phyloP scores from a whole-genome alignment of 2,888 invertebrate species.

The Synanthedon tipuliformis region DNA sequence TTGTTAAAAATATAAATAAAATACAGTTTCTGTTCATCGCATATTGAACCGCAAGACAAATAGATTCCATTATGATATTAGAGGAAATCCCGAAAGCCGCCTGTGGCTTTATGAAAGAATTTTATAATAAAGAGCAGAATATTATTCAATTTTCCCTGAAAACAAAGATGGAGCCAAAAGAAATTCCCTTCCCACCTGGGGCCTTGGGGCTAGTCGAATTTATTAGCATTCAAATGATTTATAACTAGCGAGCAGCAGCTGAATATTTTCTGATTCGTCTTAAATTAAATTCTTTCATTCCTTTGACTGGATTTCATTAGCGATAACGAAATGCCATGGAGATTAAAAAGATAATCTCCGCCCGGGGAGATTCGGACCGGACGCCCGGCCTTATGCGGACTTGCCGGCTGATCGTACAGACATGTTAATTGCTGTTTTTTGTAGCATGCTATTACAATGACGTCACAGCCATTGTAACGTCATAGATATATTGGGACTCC shows the following conservation, averaged over 20 bases:
- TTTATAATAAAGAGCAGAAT: slow-evolving; percentile 62
- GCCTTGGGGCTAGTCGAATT: slow-evolving; percentile 59
- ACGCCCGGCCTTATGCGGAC: not conserved
- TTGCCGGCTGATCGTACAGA: not conserved
- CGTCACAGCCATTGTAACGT: too few relatives aligned
- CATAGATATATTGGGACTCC: too few relatives aligned
- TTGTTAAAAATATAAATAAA: slow-evolving; percentile 5
- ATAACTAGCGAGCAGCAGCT: slow-evolving; percentile 67
- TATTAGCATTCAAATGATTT: slow-evolving; percentile 71
- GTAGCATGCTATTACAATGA: too few relatives aligned
- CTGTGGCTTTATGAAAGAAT: slow-evolving; percentile 60
- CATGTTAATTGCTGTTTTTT: too few relatives aligned
- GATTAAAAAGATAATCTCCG: slow-evolving; percentile 60
- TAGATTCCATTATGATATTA: slow-evolving; percentile 61
- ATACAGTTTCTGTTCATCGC: slow-evolving; percentile 20
- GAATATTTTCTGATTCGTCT: slow-evolving; percentile 69
- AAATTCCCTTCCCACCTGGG: slow-evolving; percentile 62
- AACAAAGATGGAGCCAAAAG: slow-evolving; percentile 60
- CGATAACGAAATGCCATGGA: slow-evolving; percentile 57
- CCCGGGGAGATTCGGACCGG: slow-evolving; percentile 9
- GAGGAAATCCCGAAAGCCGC: slow-evolving; percentile 55
- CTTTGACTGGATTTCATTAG: slow-evolving; percentile 67
- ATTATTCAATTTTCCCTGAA: slow-evolving; percentile 60
- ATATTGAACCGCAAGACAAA: slow-evolving; percentile 42
- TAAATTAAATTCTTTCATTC: slow-evolving; percentile 70